Evolutionary conservation across 2,888 invertebrate species (phyloP).

Genomic region (Cancer borealis): DNA sequence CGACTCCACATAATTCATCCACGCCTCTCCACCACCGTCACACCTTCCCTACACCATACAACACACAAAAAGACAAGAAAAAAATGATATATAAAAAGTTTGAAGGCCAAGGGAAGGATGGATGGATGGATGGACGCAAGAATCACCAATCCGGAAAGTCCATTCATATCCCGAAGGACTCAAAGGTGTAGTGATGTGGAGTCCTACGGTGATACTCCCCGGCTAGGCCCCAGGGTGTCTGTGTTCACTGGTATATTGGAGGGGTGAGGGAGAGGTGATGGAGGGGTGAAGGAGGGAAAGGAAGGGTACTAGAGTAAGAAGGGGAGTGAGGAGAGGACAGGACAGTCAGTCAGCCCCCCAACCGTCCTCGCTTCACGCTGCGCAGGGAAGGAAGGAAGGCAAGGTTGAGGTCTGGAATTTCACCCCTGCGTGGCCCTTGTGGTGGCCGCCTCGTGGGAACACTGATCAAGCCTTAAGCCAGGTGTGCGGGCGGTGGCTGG

Average conservation of each 20-base stretch:
- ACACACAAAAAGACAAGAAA: not conserved
- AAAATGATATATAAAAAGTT: not conserved
- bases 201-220: too few relatives aligned
- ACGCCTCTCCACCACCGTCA: not conserved
- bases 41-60: not conserved
- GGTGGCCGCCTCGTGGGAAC: conserved; percentile 13
- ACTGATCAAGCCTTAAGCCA: not conserved
- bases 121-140: not conserved
- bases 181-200: not conserved
- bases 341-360: not conserved
- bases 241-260: too few relatives aligned
- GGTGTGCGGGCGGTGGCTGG: not conserved
- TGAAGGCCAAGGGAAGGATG: not conserved
- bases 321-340: not conserved
- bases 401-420: not conserved
- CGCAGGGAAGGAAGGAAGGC: not conserved
- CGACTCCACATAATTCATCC: not conserved
- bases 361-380: conserved; percentile 15
- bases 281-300: not conserved
- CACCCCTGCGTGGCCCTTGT: conserved; percentile 4
- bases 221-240: too few relatives aligned
- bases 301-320: not conserved
- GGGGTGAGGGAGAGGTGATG: not conserved
- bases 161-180: not conserved
- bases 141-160: not conserved